Base-by-base conservation (phyloP, 2,113 vertebrate genomes). In the Dicaeum eximium region DNA sequence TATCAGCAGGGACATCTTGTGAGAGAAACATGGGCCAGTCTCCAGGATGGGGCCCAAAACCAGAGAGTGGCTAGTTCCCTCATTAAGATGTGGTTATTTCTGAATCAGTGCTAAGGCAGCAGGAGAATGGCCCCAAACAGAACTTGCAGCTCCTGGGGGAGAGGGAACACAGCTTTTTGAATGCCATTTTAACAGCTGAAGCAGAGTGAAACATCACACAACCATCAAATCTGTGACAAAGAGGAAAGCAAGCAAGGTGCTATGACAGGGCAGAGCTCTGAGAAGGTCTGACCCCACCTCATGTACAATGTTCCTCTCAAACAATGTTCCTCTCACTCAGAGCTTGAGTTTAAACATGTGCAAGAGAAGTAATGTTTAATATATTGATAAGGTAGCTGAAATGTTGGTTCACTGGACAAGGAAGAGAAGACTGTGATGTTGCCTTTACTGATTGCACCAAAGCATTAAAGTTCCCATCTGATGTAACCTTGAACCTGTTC, bases 291-390 rank as follows among this genome's bases (percentile, higher is more conserved):
- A 70, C 33, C 12, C 16, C 42, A 23, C 10, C 15, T 15, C 10
- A 7, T 1, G 6, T 30, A 16, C 0, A 1, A 28, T 3, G 3
- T 22, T 9, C 21, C 4, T 2, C 11, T 24, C 56, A 61, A 13
- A 14, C 0, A 1, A 31, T 15, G 3, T 13, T 10, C 24, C 4
- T 3, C 11, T 31, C 50, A 58, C 16, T 62, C 28, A 67, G 30
- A 84, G 25, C 22, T 77, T 44, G 37, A 65, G 45, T 25, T 77
- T 67, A 67, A 84, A 67, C 7, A 21, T 8, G 58, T 9, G 15
- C 31, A 60, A 11, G 38, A 44, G 23, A 67, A 21, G 5, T 20
- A 35, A 35, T 7, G 2, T 23, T 47, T 67, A 38, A 18, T 21
- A 11, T 30, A 65, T 8, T 58, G 30, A 56, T 50, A 64, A 90